phyloP scores from a whole-genome alignment of 2,797 vertebrate genomes.

The Schizothorax lantsangensis region DNA sequence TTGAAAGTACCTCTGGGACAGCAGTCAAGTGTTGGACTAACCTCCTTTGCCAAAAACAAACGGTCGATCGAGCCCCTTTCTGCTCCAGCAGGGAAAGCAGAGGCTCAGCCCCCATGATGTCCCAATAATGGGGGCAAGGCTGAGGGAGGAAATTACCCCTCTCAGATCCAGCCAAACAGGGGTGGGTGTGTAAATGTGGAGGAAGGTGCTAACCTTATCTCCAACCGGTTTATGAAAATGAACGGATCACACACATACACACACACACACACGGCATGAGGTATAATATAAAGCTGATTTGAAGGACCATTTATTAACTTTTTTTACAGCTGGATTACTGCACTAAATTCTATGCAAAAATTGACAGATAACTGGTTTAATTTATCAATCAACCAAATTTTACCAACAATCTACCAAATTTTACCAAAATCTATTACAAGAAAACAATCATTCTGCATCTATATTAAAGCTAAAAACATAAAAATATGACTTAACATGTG shows the following conservation, averaged over 20 bases:
- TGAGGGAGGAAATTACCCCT: slow-evolving; percentile 58
- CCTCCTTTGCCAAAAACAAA: slow-evolving; percentile 61
- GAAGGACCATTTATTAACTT: background rate
- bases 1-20: slow-evolving; percentile 89
- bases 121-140: slow-evolving; percentile 58
- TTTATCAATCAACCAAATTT: background rate
- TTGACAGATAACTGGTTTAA: background rate
- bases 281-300: background rate
- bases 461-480: background rate
- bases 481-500: background rate
- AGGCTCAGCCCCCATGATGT: slow-evolving; percentile 32
- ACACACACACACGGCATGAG: background rate
- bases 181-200: slow-evolving; percentile 54
- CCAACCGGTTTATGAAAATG: background rate
- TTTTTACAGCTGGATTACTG: background rate
- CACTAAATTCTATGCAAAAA: background rate
- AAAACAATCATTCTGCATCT: background rate
- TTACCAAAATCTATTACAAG: background rate
- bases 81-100: slow-evolving; percentile 11
- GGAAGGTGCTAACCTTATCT: slow-evolving; percentile 43
- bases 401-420: too few relatives aligned
- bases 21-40: slow-evolving; percentile 71
- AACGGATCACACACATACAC: background rate
- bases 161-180: slow-evolving; percentile 51
- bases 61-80: slow-evolving; percentile 21